Evolutionary conservation across 1,140 invertebrate genomes (phyloP).

Genomic region (Cydia splendana): DNA sequence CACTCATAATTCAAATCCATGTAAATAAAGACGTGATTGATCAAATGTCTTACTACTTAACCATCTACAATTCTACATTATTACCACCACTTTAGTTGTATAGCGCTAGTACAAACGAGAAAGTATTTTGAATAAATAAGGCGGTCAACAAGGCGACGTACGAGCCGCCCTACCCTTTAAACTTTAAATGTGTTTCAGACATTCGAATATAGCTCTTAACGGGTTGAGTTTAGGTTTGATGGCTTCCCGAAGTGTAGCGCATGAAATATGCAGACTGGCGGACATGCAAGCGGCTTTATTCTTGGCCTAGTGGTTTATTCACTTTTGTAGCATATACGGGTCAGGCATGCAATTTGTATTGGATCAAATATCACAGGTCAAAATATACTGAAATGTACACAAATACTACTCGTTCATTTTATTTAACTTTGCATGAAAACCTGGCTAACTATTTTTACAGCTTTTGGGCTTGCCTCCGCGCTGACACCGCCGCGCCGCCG

Average conservation of each 20-base stretch:
- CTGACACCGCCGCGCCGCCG: too few relatives aligned
- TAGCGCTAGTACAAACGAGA: neutral
- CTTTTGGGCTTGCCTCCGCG: too few relatives aligned
- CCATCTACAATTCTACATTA: neutral
- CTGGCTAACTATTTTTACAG: too few relatives aligned
- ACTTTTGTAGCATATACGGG: neutral
- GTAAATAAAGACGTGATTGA: neutral
- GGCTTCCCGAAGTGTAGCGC: neutral
- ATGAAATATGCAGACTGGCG: neutral
- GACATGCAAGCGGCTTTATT: constrained; percentile 14
- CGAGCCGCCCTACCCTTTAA: neutral
- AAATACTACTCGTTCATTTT: too few relatives aligned
- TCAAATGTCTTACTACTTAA: neutral
- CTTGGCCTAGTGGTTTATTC: constrained; percentile 3
- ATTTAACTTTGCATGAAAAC: too few relatives aligned
- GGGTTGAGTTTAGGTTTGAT: neutral
- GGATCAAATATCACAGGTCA: constrained; percentile 9
- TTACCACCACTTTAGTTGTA: neutral
- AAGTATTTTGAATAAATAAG: constrained; percentile 21
- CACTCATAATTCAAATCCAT: neutral
- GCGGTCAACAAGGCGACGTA: neutral
- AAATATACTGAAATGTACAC: neutral
- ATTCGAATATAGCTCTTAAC: neutral
- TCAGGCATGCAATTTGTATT: neutral
- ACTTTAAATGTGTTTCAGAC: neutral